Conservation (phyloP, 2,797 vertebrate genomes). For the Tachyglossus aculeatus region DNA sequence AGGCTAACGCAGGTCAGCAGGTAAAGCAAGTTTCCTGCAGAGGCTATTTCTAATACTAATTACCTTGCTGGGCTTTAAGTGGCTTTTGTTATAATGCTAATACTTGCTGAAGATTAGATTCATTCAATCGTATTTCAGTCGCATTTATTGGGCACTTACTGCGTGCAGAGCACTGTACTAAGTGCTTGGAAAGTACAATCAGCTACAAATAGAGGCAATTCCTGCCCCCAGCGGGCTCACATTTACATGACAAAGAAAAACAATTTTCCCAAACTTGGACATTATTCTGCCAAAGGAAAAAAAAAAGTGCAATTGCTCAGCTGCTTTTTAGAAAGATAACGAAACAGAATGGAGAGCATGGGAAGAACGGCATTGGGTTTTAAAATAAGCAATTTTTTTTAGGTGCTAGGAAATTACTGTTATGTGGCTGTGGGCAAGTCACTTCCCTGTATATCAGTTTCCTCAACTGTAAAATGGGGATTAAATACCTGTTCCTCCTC, state of each 20-base stretch:
- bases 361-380: not conserved
- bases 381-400: not conserved
- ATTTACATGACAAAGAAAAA: constrained; percentile 68
- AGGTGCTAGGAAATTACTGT: no score
- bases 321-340: constrained; percentile 21
- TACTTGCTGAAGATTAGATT: constrained; percentile 74
- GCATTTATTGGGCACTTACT: no score
- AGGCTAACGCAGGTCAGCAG: constrained; percentile 49
- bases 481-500: no score
- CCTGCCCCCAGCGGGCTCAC: no score
- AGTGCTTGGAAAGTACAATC: no score
- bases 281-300: constrained; percentile 30
- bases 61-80: constrained; percentile 71
- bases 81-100: constrained; percentile 66
- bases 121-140: no score
- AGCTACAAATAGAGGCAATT: no score
- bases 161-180: no score
- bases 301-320: constrained; percentile 1
- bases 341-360: not conserved
- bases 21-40: constrained; percentile 54
- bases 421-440: no score
- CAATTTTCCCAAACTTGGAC: constrained; percentile 64
- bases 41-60: constrained; percentile 72
- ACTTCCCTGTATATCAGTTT: no score
- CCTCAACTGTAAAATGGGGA: no score